Evolutionary conservation across 2,797 vertebrate genomes (phyloP).

Genomic region (Amazona finschi): DNA sequence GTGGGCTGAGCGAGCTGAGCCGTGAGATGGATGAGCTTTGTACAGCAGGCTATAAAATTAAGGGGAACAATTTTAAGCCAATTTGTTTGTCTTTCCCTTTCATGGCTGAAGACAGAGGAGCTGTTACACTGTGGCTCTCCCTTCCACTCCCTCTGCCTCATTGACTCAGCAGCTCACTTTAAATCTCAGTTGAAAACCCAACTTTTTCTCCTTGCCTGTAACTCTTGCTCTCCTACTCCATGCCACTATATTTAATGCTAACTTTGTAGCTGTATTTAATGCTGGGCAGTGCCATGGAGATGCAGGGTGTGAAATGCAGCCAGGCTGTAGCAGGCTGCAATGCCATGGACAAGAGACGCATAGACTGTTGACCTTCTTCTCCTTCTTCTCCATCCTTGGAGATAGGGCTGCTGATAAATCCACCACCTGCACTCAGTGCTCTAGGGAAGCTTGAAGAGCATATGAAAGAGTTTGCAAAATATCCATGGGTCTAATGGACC

Average conservation of each 20-base stretch:
- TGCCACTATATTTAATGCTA: background rate
- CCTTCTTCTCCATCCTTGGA: background rate
- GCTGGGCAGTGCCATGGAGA: background rate
- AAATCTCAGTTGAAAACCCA: background rate
- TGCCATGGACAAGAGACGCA: accelerated
- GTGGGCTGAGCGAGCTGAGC: background rate
- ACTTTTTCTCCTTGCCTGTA: background rate
- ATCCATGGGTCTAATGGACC: accelerated
- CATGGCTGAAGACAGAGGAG: background rate
- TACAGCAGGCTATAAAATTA: background rate
- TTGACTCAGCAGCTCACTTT: background rate
- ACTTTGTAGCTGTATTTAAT: background rate
- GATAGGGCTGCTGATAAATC: background rate
- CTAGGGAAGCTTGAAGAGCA: background rate
- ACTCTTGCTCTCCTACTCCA: background rate
- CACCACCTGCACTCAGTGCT: background rate
- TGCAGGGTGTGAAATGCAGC: background rate
- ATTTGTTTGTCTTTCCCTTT: background rate
- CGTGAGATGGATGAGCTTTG: background rate
- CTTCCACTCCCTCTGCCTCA: background rate
- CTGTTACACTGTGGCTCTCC: background rate
- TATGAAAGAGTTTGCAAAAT: background rate
- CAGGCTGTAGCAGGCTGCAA: background rate
- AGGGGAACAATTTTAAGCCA: background rate
- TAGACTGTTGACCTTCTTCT: background rate